Conservation (phyloP, 2,888 invertebrate genomes). For the Blera fallax region DNA sequence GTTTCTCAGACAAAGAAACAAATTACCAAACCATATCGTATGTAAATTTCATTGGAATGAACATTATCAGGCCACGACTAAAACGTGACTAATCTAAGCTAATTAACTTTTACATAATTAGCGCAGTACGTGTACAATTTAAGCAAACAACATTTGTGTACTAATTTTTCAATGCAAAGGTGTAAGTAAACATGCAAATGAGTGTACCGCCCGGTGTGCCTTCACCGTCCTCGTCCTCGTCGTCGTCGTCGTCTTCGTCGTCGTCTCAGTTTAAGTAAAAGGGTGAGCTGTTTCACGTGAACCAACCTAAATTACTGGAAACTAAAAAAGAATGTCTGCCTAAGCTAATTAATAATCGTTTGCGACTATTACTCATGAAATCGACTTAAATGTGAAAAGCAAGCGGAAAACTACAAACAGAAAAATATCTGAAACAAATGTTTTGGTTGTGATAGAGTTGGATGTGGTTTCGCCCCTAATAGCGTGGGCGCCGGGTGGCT, state of each 20-base stretch:
- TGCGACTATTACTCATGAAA: constrained; percentile 36
- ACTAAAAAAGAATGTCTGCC: constrained; percentile 16
- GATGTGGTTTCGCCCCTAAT: not conserved
- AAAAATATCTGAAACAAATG: not conserved
- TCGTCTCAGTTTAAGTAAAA: not conserved
- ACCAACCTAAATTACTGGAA: constrained; percentile 2
- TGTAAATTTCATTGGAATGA: constrained; percentile 32
- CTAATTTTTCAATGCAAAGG: constrained; percentile 25
- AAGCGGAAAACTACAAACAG: constrained; percentile 8
- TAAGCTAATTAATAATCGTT: constrained; percentile 49
- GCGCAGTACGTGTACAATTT: constrained; percentile 16
- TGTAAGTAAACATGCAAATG: constrained; percentile 25
- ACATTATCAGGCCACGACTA: constrained; percentile 36
- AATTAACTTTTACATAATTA: constrained; percentile 57
- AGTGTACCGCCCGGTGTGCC: not conserved
- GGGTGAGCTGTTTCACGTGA: constrained; percentile 21
- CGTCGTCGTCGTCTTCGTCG: not conserved
- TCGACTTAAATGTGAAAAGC: constrained; percentile 38
- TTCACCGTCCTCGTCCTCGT: not conserved
- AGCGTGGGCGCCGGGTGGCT: not conserved
- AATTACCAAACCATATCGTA: constrained; percentile 34
- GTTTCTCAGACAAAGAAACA: constrained; percentile 17
- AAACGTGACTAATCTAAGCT: constrained; percentile 54
- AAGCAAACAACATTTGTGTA: constrained; percentile 34
- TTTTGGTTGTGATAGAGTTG: not conserved